These are phyloP conservation scores for Lucinisca nassula DNA, from an alignment of 2,888 invertebrate genomes.

Conservation along the genomic window DNA sequence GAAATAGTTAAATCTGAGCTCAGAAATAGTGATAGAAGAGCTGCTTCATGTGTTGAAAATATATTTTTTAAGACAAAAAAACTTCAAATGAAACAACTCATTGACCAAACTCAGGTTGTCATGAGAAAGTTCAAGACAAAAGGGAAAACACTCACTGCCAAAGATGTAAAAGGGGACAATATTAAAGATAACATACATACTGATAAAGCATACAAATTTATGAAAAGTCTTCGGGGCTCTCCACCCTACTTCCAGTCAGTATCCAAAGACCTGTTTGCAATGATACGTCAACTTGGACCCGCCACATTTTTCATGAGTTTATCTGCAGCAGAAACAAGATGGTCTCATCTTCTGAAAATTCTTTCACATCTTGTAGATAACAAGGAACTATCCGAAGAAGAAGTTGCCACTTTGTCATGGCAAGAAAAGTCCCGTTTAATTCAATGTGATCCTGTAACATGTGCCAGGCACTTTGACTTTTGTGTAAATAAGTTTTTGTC, in stretches of 20 bases:
- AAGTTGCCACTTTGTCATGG: too few species aligned
- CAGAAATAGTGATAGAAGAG: conserved; percentile 42
- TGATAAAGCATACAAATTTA: conserved; percentile 51
- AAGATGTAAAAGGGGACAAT: conserved; percentile 20
- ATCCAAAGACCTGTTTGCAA: conserved; percentile 59
- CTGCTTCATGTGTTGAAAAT: conserved; percentile 42
- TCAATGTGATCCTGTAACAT: conserved; percentile 62
- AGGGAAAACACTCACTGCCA: conserved; percentile 30
- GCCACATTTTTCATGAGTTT: conserved; percentile 56
- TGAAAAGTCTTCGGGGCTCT: conserved; percentile 51
- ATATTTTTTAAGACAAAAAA: conserved; percentile 62
- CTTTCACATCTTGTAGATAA: conserved; percentile 23
- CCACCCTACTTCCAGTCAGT: conserved; percentile 56
- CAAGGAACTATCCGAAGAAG: conserved; percentile 10
- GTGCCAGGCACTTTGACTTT: conserved; percentile 62
- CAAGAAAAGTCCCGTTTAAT: conserved; percentile 9
- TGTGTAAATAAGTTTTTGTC: too few species aligned
- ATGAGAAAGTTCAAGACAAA: conserved; percentile 42
- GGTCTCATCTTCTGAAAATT: conserved; percentile 47
- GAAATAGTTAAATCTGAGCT: conserved; percentile 52
- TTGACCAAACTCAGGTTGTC: conserved; percentile 10
- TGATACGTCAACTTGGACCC: conserved; percentile 53
- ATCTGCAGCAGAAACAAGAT: conserved; percentile 64
- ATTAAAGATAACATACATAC: neutral
- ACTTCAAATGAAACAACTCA: conserved; percentile 44